Base-by-base conservation (phyloP, 2,797 vertebrate species). In the Carapus acus region DNA sequence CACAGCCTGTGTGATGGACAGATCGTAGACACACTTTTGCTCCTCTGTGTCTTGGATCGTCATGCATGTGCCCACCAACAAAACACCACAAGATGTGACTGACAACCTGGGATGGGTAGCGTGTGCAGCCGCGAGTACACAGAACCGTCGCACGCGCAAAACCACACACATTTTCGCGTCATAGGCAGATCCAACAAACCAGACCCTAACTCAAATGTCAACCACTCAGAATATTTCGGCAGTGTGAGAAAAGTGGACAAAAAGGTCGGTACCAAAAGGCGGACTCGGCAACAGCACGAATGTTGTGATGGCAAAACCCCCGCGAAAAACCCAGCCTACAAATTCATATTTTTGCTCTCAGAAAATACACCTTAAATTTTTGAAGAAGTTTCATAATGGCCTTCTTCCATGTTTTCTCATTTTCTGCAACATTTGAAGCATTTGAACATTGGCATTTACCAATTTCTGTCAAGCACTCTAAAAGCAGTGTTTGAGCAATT, bases 1-100 rank as follows among this genome's bases (percentile, higher is more conserved):
- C 72, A 49, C 56, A 72, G 71, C 40, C 62, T 22, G 50, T 43
- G 52, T 74, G 78, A 81, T 62, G 70, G 80, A 80, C 65, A 18
- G 59, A 23, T 70, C 59, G 23, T 20, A 43, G 56, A 62, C 67
- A 43, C 12, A 54, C 63, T 37, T 31, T 43, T 17, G 47, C 33
- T 45, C 20, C 31, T 11, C 31, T 51, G 53, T 53, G 57, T 47
- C 61, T 70, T 49, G 23, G 24, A 48, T 43, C 17, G 1, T 58
- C 66, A 56, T 53, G 58, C 42, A 53, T 42, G 21, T 65, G 37
- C 42, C 20, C 22, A 47, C 51, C 20, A 16, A 57, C 43, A 54
- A 15, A 58, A 47, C 40, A 16, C 21, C 9, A 17, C 43, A 42
- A 41, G 42, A 52, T 49, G 54, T 43, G 54, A 67, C 37, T 55